These are phyloP conservation scores for Ricordea florida DNA, from an alignment of 92 coral and sea anemone species.

Conservation along the genomic window DNA sequence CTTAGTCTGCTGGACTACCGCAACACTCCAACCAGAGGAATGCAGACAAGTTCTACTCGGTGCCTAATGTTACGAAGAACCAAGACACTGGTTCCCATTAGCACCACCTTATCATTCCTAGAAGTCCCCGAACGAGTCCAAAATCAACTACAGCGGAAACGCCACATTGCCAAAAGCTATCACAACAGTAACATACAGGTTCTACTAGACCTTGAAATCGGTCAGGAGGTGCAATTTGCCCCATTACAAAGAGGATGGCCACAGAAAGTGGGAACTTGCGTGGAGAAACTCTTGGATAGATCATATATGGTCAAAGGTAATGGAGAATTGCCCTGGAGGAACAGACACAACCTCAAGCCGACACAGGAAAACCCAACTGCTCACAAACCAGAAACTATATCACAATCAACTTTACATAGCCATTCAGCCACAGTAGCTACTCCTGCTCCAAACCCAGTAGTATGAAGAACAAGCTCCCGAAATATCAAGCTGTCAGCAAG, in stretches of 20 bases:
- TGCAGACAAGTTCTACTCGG: slow-evolving; percentile 52
- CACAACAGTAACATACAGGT: slow-evolving; percentile 23
- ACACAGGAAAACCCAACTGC: background rate
- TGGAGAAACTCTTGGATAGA: slow-evolving; percentile 33
- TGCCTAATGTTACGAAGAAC: slow-evolving; percentile 57
- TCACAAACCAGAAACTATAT: background rate
- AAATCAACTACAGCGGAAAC: slow-evolving; percentile 20
- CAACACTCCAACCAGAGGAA: slow-evolving; percentile 51
- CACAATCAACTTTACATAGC: background rate
- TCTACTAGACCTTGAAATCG: slow-evolving; percentile 43
- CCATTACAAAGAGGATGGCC: slow-evolving; percentile 13
- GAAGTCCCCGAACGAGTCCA: slow-evolving; percentile 36
- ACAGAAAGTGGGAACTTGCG: slow-evolving; percentile 34
- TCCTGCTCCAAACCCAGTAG: background rate
- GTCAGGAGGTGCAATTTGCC: slow-evolving; percentile 56
- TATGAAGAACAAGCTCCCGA: background rate
- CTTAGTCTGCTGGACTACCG: slow-evolving; percentile 40
- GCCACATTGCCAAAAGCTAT: slow-evolving; percentile 50
- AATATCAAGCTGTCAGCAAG: background rate
- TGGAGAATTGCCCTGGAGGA: slow-evolving; percentile 17
- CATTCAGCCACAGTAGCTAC: background rate
- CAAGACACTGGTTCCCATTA: slow-evolving; percentile 43
- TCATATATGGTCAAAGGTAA: slow-evolving; percentile 23
- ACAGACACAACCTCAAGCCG: slow-evolving; percentile 33
- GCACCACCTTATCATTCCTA: slow-evolving; percentile 30